Evolutionary conservation across 2,888 invertebrate species (phyloP).

Genomic region (Coenonympha arcania): DNA sequence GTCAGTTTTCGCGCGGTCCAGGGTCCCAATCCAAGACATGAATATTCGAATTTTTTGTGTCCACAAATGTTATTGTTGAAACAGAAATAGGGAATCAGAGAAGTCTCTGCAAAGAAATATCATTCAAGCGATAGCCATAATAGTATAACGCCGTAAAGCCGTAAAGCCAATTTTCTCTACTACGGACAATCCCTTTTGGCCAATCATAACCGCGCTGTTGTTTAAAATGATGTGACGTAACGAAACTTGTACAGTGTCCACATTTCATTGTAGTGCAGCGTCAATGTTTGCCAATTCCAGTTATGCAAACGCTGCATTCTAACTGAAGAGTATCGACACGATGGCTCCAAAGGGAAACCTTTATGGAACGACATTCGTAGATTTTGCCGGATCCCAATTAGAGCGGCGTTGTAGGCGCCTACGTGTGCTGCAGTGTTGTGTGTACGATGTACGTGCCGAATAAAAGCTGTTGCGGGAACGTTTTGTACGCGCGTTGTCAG

Average conservation of each 20-base stretch:
- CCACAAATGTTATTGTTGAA: no score
- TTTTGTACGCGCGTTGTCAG: background rate
- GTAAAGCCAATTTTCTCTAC: no score
- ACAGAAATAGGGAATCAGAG: no score
- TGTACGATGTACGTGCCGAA: slow-evolving; percentile 3
- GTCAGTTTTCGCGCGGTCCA: no score
- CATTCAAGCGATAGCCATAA: no score
- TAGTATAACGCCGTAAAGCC: no score
- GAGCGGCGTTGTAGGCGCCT: background rate
- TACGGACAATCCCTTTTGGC: no score
- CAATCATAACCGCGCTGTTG: background rate
- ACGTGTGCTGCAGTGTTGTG: no score
- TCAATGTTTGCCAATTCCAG: slow-evolving; percentile 1
- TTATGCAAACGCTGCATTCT: background rate
- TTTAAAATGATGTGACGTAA: background rate
- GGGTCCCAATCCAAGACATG: no score
- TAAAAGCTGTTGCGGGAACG: background rate
- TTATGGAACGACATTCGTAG: slow-evolving; percentile 16
- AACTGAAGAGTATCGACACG: slow-evolving; percentile 20
- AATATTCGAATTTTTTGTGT: no score
- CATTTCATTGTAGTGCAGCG: background rate
- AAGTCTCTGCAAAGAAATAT: no score
- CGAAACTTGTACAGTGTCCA: background rate
- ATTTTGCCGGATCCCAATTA: slow-evolving; percentile 22
- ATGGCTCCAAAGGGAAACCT: slow-evolving; percentile 20